These are phyloP conservation scores for Apodemia hepburni DNA, from an alignment of 2,888 invertebrate species.

Conservation along the genomic window DNA sequence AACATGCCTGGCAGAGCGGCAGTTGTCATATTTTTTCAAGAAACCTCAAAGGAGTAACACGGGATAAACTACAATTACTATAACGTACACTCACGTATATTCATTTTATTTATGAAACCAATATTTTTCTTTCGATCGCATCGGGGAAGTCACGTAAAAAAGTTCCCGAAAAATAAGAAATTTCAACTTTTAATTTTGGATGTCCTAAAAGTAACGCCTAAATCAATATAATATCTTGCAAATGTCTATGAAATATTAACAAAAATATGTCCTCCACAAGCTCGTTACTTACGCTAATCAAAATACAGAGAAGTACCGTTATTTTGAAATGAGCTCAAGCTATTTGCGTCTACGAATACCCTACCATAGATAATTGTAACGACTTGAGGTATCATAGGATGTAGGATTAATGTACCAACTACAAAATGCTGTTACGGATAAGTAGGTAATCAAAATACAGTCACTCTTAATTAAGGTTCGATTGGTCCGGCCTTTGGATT, in stretches of 20 bases:
- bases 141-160: too few relatives aligned
- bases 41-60: too few relatives aligned
- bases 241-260: background rate
- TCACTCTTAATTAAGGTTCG: slow-evolving; percentile 69
- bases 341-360: slow-evolving; percentile 48
- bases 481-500: slow-evolving; percentile 19
- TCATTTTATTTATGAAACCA: too few relatives aligned
- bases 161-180: too few relatives aligned
- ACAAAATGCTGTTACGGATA: slow-evolving; percentile 57
- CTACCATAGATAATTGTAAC: slow-evolving; percentile 56
- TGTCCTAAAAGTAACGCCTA: too few relatives aligned
- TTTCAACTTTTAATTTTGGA: too few relatives aligned
- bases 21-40: too few relatives aligned
- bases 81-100: too few relatives aligned
- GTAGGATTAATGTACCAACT: slow-evolving; percentile 62
- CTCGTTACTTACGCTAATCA: background rate
- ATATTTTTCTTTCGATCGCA: too few relatives aligned
- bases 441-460: slow-evolving; percentile 72
- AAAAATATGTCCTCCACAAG: background rate
- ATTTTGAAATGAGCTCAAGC: slow-evolving; percentile 27
- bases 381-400: slow-evolving; percentile 40
- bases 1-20: too few relatives aligned
- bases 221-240: too few relatives aligned
- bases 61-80: too few relatives aligned
- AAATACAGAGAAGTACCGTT: slow-evolving; percentile 38